These are phyloP conservation scores for Emydura subglobosa DNA, from an alignment of 2,113 vertebrate genomes.

Conservation along the genomic window DNA sequence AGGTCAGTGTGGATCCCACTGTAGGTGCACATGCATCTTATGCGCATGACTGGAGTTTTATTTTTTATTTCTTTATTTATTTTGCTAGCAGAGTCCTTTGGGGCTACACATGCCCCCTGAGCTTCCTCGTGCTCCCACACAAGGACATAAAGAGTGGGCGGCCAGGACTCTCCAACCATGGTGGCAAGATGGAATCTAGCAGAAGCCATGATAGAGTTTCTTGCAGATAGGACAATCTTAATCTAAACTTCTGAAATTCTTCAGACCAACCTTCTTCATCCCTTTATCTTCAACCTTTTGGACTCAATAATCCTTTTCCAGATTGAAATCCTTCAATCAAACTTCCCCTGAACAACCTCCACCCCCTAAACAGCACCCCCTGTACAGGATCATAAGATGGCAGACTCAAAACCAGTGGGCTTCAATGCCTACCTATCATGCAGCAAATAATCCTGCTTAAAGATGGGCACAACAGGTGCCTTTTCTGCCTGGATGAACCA, in stretches of 20 bases:
- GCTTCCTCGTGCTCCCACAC: neutral
- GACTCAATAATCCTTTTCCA: neutral
- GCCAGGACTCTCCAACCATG: neutral
- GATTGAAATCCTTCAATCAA: neutral
- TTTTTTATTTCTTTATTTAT: too few relatives aligned
- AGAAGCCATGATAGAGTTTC: too few relatives aligned
- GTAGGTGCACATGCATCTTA: neutral
- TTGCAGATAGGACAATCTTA: neutral
- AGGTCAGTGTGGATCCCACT: neutral
- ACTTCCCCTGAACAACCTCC: neutral
- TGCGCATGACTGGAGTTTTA: neutral
- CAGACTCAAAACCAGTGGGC: neutral
- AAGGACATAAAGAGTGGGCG: neutral
- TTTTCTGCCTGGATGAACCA: neutral
- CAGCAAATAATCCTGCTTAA: neutral
- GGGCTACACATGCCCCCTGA: neutral
- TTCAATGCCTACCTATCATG: neutral
- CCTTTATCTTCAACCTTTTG: neutral
- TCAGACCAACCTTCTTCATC: neutral
- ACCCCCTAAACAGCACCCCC: neutral
- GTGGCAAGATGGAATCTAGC: neutral
- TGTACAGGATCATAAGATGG: neutral
- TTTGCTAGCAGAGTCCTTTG: neutral
- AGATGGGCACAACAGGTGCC: neutral
- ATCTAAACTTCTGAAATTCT: neutral